Evolutionary conservation across 2,797 vertebrate genomes (phyloP).

Genomic region (Sebastes reedi): DNA sequence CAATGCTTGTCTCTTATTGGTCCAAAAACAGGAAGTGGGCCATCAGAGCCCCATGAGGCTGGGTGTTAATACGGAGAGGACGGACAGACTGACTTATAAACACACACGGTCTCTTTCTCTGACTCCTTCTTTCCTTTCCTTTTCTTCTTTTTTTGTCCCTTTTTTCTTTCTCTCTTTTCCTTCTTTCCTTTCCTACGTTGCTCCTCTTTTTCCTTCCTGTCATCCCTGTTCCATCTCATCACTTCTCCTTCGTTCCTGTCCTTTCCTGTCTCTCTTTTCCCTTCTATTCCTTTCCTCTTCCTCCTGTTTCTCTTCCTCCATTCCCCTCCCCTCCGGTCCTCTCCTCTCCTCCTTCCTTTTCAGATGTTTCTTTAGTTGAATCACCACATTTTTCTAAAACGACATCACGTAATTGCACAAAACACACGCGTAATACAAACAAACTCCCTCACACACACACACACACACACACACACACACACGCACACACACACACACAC

Average conservation of each 20-base stretch:
- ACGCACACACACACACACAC: neutral
- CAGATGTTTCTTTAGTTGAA: constrained; percentile 47
- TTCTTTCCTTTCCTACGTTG: neutral
- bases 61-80: constrained; percentile 60
- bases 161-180: neutral
- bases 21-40: constrained; percentile 65
- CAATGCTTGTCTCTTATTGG: constrained; percentile 44
- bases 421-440: constrained; percentile 8
- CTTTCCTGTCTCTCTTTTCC: too few relatives aligned
- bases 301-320: neutral
- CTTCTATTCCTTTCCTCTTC: neutral
- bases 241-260: neutral
- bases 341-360: neutral
- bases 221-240: neutral
- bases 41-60: constrained; percentile 68
- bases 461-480: constrained; percentile 20
- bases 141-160: neutral
- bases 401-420: constrained; percentile 30
- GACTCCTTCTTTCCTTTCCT: constrained; percentile 8
- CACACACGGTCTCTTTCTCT: constrained; percentile 13
- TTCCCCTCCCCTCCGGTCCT: neutral
- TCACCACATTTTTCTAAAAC: constrained; percentile 56
- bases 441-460: constrained; percentile 7
- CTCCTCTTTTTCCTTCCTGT: neutral
- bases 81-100: constrained; percentile 41